Conservation (phyloP, 2,797 vertebrate genomes). For the Phrynocephalus vlangalii region DNA sequence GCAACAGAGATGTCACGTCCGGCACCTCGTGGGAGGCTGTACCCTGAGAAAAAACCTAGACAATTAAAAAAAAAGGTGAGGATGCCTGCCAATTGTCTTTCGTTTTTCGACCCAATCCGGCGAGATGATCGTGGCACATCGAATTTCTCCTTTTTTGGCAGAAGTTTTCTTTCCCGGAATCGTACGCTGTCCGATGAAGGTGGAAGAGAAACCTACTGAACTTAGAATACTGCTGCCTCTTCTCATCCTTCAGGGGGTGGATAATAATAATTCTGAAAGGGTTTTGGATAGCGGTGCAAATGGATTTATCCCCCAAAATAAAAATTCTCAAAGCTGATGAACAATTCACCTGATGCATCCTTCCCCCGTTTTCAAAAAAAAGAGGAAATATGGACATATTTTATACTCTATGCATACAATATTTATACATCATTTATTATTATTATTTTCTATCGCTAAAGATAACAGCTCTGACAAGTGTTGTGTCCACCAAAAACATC, state of each 20-base stretch:
- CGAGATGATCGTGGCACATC: conserved; percentile 42
- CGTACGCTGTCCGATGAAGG: not conserved
- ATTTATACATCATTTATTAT: not conserved
- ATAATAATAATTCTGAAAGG: not conserved
- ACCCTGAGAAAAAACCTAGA: conserved; percentile 78
- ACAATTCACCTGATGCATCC: not conserved
- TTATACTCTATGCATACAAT: conserved; percentile 1
- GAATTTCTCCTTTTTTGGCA: conserved; percentile 26
- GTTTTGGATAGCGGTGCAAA: not conserved
- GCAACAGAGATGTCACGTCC: conserved; percentile 58
- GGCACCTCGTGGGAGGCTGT: conserved; percentile 67
- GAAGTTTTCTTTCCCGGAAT: not conserved
- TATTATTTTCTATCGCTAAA: conserved; percentile 19
- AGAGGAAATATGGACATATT: conserved; percentile 19
- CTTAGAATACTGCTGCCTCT: not conserved
- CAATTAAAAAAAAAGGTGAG: conserved; percentile 40
- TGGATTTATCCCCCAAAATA: not conserved
- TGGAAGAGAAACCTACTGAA: not conserved
- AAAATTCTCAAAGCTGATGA: not conserved
- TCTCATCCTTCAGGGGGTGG: not conserved
- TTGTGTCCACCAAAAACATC: conserved; percentile 29
- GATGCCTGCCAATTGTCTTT: conserved; percentile 43
- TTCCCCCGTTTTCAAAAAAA: rapidly evolving
- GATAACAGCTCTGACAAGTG: conserved; percentile 41
- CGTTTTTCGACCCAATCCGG: not conserved